Base-by-base conservation (phyloP, 2,113 vertebrate genomes). In the Rhabdomys dilectus region DNA sequence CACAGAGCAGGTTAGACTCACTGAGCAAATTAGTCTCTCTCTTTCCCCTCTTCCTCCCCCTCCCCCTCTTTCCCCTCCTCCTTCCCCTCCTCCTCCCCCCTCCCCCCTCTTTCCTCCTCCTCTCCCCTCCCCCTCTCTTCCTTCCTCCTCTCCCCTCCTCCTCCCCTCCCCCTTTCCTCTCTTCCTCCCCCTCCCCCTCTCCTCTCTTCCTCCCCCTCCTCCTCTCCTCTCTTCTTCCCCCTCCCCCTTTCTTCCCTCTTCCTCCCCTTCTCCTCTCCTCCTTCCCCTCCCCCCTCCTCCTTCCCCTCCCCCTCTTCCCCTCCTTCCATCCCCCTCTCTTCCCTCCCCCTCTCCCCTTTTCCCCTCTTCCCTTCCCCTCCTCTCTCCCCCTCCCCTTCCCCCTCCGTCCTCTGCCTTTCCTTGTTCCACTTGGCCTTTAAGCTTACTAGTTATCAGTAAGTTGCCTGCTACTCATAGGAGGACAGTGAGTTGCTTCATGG, bases 381-480 rank as follows among this genome's bases (percentile, higher is more conserved):
- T 15, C 5, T 7, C 48, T 9, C 13, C 15, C 17, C 10, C n/a
- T n/a, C 31, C 34, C 13, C 12, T 31, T 45, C 22, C 16, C 6
- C 22, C 6, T 31, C 24, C 29, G 13, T 29, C 9, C 31, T 11
- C 77, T 5, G 2, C 36, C 68, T 16, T 85, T 21, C 19, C 51
- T 89, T 76, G 72, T 42, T 34, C 78, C 60, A 16, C 48, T 60
- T 45, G 53, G 42, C 39, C 29, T 36, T 51, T 45, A 12, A 73
- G 48, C 34, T 4, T 73, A 51, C 76, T n/a, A 9, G 19, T 51
- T 15, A 2, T 70, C 11, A 31, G 16, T 36, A 3, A 21, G 48
- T 81, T 3, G 0, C 8, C 16, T 60, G 22, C 34, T 53, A 13
- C 31, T 34, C 21, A 0, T 1, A 66, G 36, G 15, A 45, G 22